Evolutionary conservation across 2,113 vertebrate species (phyloP).

Genomic region (Alligator sinensis): DNA sequence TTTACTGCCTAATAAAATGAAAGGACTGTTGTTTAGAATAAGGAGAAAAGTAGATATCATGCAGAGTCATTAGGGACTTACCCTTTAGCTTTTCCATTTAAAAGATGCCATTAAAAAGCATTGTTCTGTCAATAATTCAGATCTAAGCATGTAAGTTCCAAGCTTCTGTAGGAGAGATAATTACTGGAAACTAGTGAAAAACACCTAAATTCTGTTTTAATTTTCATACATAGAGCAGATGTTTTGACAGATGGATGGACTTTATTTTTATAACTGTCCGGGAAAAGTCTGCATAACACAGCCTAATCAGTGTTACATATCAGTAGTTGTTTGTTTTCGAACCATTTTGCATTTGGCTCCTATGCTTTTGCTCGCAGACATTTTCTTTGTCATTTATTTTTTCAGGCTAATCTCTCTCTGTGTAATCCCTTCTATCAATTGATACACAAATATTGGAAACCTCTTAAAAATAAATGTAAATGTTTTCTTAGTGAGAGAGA

Average conservation of each 20-base stretch:
- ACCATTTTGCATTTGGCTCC: constrained; percentile 67
- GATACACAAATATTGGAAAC: constrained; percentile 49
- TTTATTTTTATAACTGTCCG: constrained; percentile 86
- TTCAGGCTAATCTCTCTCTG: constrained; percentile 62
- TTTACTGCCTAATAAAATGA: background rate
- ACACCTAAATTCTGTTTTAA: constrained; percentile 77
- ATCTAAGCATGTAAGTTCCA: constrained; percentile 54
- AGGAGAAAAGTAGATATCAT: constrained; percentile 10
- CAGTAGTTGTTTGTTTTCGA: constrained; percentile 78
- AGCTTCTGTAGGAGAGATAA: constrained; percentile 71
- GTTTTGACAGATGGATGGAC: constrained; percentile 88
- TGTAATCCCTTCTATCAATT: constrained; percentile 46
- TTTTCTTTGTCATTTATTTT: constrained; percentile 74
- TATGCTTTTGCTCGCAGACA: constrained; percentile 60
- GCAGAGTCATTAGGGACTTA: constrained; percentile 31
- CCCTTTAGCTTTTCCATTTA: constrained; percentile 28
- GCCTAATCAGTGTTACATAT: constrained; percentile 77
- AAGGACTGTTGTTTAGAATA: background rate
- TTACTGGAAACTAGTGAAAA: constrained; percentile 78
- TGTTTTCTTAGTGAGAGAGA: constrained; percentile 48
- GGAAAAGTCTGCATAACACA: constrained; percentile 79
- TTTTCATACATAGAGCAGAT: constrained; percentile 80
- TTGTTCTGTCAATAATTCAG: constrained; percentile 56
- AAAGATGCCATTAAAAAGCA: constrained; percentile 45
- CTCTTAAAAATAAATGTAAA: constrained; percentile 35